Conservation (phyloP, 2,797 vertebrate species). For the Lagocephalus sceleratus region DNA sequence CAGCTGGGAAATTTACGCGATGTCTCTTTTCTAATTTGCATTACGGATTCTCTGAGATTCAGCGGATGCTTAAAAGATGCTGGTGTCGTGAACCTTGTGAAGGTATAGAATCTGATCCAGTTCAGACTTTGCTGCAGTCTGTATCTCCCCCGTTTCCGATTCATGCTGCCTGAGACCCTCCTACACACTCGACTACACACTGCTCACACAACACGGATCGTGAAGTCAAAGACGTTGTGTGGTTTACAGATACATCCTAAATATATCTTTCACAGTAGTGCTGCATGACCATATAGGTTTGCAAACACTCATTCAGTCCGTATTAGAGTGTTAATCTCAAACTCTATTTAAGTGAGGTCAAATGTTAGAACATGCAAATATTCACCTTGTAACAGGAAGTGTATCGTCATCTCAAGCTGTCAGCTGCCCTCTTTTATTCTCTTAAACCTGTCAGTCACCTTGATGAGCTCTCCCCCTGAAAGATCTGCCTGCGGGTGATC, state of each 20-base stretch:
- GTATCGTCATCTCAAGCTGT: constrained; percentile 24
- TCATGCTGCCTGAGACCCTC: constrained; percentile 44
- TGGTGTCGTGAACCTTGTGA: not conserved
- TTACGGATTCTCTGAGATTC: not conserved
- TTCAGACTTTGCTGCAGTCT: constrained; percentile 44
- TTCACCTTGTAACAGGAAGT: constrained; percentile 20
- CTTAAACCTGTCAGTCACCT: constrained; percentile 35
- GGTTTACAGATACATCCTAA: not conserved
- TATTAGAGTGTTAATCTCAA: not conserved
- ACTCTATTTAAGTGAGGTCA: constrained; percentile 20
- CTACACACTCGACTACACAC: constrained; percentile 53
- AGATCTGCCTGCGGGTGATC: constrained; percentile 30
- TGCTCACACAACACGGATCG: not conserved
- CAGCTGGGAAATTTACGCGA: no score
- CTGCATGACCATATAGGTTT: no score
- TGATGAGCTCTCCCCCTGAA: constrained; percentile 31
- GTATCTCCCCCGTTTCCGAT: constrained; percentile 38
- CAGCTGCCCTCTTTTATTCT: constrained; percentile 19
- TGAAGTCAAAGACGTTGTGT: not conserved
- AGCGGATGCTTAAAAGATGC: constrained; percentile 3
- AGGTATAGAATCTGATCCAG: constrained; percentile 40
- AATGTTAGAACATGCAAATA: constrained; percentile 27
- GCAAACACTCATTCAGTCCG: not conserved
- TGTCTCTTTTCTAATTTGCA: no score
- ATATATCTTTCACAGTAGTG: no score